Conservation (phyloP, 1,140 invertebrate species). For the Orchestia grillus region DNA sequence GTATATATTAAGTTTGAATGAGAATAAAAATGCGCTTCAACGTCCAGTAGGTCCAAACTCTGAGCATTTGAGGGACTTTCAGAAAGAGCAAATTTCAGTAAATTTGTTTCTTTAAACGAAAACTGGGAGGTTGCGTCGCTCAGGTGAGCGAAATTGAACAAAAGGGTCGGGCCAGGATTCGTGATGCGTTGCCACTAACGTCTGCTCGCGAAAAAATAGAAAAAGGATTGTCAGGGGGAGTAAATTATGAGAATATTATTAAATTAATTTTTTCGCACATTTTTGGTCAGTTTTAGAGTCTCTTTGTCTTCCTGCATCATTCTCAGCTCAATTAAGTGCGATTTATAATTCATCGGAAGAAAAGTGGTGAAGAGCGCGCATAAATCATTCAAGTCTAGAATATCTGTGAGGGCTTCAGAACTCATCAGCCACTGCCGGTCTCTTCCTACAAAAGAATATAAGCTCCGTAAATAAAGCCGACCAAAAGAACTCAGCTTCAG, state of each 20-base stretch:
- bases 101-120: neutral
- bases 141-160: neutral
- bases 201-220: neutral
- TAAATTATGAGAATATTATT: neutral
- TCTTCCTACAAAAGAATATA: neutral
- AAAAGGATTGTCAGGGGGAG: neutral
- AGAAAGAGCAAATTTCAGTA: too few species aligned
- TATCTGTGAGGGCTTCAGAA: neutral
- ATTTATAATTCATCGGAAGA: neutral
- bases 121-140: neutral
- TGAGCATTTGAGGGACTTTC: too few species aligned
- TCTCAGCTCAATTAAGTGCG: neutral
- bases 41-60: too few species aligned
- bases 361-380: neutral
- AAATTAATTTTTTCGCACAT: neutral
- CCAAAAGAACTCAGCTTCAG: neutral
- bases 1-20: too few species aligned
- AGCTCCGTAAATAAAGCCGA: conserved; percentile 21
- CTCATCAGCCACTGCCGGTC: neutral
- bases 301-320: neutral
- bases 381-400: neutral
- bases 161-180: neutral
- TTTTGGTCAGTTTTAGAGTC: neutral
- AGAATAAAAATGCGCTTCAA: too few species aligned
- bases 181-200: neutral